Evolutionary conservation across 2,888 invertebrate species (phyloP), one percentile per base, ranked within the genome.

Genomic region (Diadromus collaris): DNA sequence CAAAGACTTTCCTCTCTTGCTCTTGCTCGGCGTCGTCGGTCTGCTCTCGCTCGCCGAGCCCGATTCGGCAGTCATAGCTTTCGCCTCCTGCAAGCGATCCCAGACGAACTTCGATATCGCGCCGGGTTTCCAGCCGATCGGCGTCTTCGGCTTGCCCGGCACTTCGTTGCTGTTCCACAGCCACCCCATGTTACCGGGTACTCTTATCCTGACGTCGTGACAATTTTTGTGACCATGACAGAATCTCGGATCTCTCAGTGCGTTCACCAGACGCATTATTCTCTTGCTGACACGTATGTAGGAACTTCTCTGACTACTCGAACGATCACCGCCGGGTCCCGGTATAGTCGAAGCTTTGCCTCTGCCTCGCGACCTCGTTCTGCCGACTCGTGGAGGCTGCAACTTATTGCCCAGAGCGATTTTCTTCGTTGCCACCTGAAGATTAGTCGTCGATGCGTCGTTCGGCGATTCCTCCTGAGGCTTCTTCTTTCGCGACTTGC

Each of bases 151-250:
- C 3, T 76, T 82, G 3, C 86, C 84, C 9, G 83, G 82, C 21
- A 81, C 76, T 2, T 85, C 79, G 16, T 68, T 79, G 24, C 81
- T 83, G 63, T 87, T 86, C 86, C 86, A 87, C 6, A 86, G 65
- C 85, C 85, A 85, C 2, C 87, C 86, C 87, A 87, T 87, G 29
- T 87, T 87, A 10, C 84, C 81, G 4, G 87, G 87, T 6, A 87
- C 86, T 34, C 86, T 75, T 77, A 84, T 71, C 60, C 83, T 80
- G 4, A 83, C 38, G 24, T 86, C 84, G 9, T 85, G 24, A 71
- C 87, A 87, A 71, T 85, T 84, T 80, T 83, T 84, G 46, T 87
- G 87, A 6, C 87, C 87, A 60, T 84, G 83, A 54, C 82, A 83
- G 10, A 84, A 73, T 29, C 71, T 69, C 7, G 76, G 56, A 51